Evolutionary conservation across 2,888 invertebrate genomes (phyloP), one percentile per base, ranked within the genome.

Genomic region (Julus scanicus): DNA sequence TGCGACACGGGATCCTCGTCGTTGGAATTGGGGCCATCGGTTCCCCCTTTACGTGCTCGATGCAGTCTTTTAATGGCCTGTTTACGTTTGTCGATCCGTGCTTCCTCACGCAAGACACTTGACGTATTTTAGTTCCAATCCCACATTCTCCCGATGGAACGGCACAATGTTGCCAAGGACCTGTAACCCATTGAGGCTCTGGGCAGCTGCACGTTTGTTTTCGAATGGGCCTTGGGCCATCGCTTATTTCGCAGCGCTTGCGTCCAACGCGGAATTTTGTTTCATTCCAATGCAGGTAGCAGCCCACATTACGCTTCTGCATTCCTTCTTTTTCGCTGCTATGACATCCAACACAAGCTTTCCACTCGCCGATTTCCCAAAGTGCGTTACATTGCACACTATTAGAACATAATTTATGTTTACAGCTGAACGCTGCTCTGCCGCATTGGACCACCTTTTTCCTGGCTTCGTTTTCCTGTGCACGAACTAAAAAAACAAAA

Each of bases 151-250:
- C 63, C 40, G 40, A 29, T 29, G 53, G 17, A 37, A 87, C 39
- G 9, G 40, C 13, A 29, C 87, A 87, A 17, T 8, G 40, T n/a
- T 71, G 87, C 87, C 87, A 87, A 39, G 17, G 39, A 2, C 87
- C 87, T n/a, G 63, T 39, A n/a, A 40, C 71, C 87, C 87, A 87
- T 13, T 71, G 48, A 9, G 86, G 57, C 37, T 15, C 48, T 87
- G 57, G 87, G 20, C 87, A 87, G 17, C n/a, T 39, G 87, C 87
- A 87, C 11, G 40, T 39, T 80, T 48, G 87, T 48, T 87, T 87
- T 44, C 71, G 71, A n/a, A 48, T 71, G 37, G 87, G 87, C 11
- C 87, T 39, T 80, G 39, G 80, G 6, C 80, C 87, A 20, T 63
- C 9, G 17, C 37, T 39, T 80, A 71, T 71, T 80, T 87, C 87